Evolutionary conservation across 64 coral and sea anemone genomes (phyloP), one percentile per base, ranked within the genome.

Genomic region (Pocillopora damicornis): DNA sequence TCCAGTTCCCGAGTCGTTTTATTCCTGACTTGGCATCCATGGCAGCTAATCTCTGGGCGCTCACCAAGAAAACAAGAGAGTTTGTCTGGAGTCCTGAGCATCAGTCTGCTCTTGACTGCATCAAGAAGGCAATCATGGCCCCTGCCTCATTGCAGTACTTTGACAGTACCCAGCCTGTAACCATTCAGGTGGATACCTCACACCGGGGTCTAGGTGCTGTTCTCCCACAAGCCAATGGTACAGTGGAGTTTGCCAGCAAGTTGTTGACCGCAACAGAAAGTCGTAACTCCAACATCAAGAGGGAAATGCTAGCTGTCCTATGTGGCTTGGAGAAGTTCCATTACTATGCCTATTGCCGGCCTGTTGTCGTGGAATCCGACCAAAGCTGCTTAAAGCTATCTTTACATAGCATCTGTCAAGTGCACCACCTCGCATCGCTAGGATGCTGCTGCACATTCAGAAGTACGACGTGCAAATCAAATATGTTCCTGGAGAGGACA

Each of bases 381-480:
- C 69, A 87, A 1, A 87, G 35, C 71, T 72, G 5, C 85, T 87
- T 16, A 72, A 75, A 11, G 69, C 66, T 42, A 74, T 87, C 76
- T 89, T 89, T 74, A 89, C 73, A 64, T 89, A 89, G 84, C 77
- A 83, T 58, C 59, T 88, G 61, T 82, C 86, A 11, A 83, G 80
- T 81, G 79, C 74, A 65, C 92, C 92, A 79, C 76, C 74, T 11
- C 92, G 73, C 61, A 79, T 93, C 42, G 81, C 92, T 11, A 60
- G 87, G 59, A 93, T 93, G 92, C 71, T 89, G 74, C 58, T 91
- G 35, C 64, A 63, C 12, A 89, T 89, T 57, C 88, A 89, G 64
- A 89, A 76, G 38, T 86, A 91, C n/a, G 73, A 76, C 58, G 89
- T 25, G 23, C 56, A 91, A 64, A 77, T 91, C 22, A 84, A 86